A percentile compares a stretch with the other conserved stretches of the same genome.
Evolutionary conservation across 2,797 vertebrate species (phyloP).

Genomic region (Meda fulgida): DNA sequence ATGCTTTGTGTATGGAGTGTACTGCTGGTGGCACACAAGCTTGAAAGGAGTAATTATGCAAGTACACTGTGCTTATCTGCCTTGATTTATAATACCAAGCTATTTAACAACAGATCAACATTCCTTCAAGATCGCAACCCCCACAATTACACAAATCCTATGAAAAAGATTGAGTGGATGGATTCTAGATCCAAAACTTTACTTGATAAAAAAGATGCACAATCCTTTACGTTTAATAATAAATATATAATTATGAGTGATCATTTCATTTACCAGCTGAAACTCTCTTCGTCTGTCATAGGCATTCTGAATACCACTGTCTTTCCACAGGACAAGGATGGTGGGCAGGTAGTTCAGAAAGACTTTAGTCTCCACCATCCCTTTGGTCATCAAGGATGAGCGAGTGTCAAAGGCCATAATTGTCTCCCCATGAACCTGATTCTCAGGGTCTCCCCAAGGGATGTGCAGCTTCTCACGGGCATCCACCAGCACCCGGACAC

Average conservation of each 20-base stretch:
- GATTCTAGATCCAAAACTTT: background rate
- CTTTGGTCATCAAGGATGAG: conserved; percentile 80
- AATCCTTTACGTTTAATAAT: background rate
- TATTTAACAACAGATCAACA: conserved; percentile 80
- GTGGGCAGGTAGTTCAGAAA: conserved; percentile 87
- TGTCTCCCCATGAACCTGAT: conserved; percentile 85
- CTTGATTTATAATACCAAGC: conserved; percentile 63
- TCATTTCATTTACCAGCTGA: conserved; percentile 86
- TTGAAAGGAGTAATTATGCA: background rate
- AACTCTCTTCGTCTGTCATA: conserved; percentile 96
- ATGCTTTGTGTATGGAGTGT: background rate
- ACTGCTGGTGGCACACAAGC: background rate
- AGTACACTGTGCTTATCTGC: background rate
- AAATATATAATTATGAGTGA: background rate
- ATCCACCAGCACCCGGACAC: conserved; percentile 93
- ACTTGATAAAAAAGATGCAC: background rate
- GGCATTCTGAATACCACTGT: conserved; percentile 91
- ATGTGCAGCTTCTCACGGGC: conserved; percentile 98
- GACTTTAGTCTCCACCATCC: conserved; percentile 86
- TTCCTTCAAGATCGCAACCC: conserved; percentile 73
- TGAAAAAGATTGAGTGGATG: background rate
- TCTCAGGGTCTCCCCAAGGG: conserved; percentile 90
- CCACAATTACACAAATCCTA: conserved; percentile 58
- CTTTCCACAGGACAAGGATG: conserved; percentile 87
- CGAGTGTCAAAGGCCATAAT: conserved; percentile 96